phyloP scores from a whole-genome alignment of 2,113 vertebrate genomes.

The Salvelinus alpinus region DNA sequence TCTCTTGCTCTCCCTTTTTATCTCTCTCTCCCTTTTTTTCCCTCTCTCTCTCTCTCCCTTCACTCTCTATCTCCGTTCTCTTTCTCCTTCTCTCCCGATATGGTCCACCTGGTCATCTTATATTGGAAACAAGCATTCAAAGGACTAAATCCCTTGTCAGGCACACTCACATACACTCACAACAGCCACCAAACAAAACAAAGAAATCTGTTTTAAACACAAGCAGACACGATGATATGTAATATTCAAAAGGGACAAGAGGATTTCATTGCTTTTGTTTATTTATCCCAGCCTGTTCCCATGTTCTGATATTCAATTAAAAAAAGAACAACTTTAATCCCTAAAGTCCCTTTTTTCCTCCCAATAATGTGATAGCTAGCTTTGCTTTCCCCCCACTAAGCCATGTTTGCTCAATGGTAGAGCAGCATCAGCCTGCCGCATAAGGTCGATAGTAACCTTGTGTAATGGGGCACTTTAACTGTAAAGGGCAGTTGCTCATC shows the following conservation, averaged over 20 bases:
- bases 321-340: slow-evolving; percentile 49
- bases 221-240: slow-evolving; percentile 12
- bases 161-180: slow-evolving; percentile 12
- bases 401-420: slow-evolving; percentile 40
- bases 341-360: slow-evolving; percentile 38
- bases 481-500: slow-evolving; percentile 54
- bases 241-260: slow-evolving; percentile 47
- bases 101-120: slow-evolving; percentile 27
- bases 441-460: slow-evolving; percentile 15
- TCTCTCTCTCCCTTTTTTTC: background rate
- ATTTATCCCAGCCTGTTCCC: slow-evolving; percentile 45
- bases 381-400: slow-evolving; percentile 48
- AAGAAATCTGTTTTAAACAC: slow-evolving; percentile 22
- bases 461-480: slow-evolving; percentile 43
- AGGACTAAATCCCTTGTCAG: slow-evolving; percentile 37
- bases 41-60: background rate
- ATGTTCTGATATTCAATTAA: slow-evolving; percentile 39
- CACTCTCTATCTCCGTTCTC: background rate
- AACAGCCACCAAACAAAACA: background rate
- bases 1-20: background rate
- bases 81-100: slow-evolving; percentile 12
- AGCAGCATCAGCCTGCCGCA: slow-evolving; percentile 14
- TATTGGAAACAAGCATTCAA: slow-evolving; percentile 21
- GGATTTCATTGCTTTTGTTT: slow-evolving; percentile 48
- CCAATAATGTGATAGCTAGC: slow-evolving; percentile 50